phyloP scores from a whole-genome alignment of 2,113 vertebrate genomes.

The Nothocercus julius region DNA sequence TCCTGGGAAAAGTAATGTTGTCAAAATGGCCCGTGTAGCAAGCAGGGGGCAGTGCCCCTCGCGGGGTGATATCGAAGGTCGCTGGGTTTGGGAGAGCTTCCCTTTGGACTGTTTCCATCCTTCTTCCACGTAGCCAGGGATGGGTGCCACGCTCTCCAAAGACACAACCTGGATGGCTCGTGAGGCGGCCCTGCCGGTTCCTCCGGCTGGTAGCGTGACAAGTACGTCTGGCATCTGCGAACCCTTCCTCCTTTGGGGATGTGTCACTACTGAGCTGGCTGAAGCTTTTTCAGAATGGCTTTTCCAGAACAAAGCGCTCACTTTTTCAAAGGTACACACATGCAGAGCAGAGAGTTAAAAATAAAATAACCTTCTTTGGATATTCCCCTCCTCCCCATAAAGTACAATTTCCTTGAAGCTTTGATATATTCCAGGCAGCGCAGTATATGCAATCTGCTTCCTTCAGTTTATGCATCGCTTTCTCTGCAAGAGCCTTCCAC shows the following conservation, averaged over 20 bases:
- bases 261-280: slow-evolving; percentile 18
- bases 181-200: slow-evolving; percentile 47
- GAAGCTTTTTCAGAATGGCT: not conserved
- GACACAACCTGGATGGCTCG: slow-evolving; percentile 43
- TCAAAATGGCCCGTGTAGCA: not conserved
- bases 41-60: not conserved
- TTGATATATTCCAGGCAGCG: not conserved
- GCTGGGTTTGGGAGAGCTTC: not conserved
- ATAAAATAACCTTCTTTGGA: slow-evolving; percentile 35
- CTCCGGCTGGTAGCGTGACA: slow-evolving; percentile 47
- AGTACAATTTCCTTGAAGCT: not conserved
- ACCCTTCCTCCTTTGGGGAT: slow-evolving; percentile 37
- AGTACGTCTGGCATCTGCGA: slow-evolving; percentile 51
- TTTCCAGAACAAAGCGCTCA: slow-evolving; percentile 34
- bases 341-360: slow-evolving; percentile 42
- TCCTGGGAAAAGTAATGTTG: not conserved
- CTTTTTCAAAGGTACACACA: slow-evolving; percentile 46
- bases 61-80: not conserved
- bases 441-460: not conserved
- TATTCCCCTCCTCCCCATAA: not conserved
- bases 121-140: not conserved
- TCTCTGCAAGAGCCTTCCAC: not conserved
- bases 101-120: slow-evolving; percentile 10
- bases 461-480: not conserved
- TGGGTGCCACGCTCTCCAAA: not conserved